These are phyloP conservation scores for Listronotus bonariensis DNA, from an alignment of 1,140 invertebrate species.

Conservation along the genomic window DNA sequence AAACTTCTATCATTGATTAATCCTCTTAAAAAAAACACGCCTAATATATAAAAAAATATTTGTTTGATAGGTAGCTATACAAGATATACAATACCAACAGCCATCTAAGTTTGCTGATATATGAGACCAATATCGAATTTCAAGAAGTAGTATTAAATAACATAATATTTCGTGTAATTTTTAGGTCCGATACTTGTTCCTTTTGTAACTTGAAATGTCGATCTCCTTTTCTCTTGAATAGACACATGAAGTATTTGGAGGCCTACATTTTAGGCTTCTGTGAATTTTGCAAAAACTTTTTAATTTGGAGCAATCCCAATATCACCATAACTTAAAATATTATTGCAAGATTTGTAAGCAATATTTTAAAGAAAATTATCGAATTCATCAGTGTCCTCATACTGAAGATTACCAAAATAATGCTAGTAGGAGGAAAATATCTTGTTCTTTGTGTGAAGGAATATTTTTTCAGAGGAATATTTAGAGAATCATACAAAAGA, in stretches of 20 bases:
- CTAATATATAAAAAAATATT: too few relatives aligned
- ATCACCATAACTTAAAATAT: slow-evolving; percentile 7
- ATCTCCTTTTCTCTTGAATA: not conserved
- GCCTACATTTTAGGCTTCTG: slow-evolving; percentile 1
- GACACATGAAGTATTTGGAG: slow-evolving; percentile 13
- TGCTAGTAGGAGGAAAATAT: not conserved
- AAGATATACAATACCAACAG: too few relatives aligned
- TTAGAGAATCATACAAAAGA: not conserved
- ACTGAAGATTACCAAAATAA: not conserved
- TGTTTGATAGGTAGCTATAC: too few relatives aligned
- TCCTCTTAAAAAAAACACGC: too few relatives aligned
- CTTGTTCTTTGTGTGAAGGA: not conserved
- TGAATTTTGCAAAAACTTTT: not conserved
- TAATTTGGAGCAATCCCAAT: slow-evolving; percentile 5
- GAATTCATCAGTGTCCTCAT: slow-evolving; percentile 8
- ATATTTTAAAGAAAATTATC: slow-evolving; percentile 1
- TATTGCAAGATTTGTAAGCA: slow-evolving; percentile 5
- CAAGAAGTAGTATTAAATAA: too few relatives aligned
- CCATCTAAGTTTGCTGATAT: too few relatives aligned
- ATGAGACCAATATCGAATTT: too few relatives aligned
- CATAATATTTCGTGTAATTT: too few relatives aligned
- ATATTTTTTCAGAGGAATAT: slow-evolving; percentile 11
- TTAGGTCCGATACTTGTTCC: not conserved
- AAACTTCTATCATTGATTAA: too few relatives aligned
- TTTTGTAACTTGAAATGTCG: slow-evolving; percentile 3